Evolutionary conservation across 2,797 vertebrate species (phyloP).

Genomic region (Halcyon chelicuti): DNA sequence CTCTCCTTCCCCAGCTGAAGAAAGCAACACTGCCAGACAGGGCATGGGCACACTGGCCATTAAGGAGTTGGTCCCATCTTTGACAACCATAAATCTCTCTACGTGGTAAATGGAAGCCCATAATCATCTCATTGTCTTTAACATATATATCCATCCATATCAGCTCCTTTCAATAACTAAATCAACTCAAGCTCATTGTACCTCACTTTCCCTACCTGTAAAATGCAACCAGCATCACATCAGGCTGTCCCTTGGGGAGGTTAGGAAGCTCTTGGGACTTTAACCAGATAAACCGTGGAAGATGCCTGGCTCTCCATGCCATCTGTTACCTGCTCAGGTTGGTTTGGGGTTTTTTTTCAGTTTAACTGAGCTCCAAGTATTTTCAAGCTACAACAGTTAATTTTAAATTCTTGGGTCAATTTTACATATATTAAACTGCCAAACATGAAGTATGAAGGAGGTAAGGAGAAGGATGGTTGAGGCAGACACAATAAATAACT

Average conservation of each 20-base stretch:
- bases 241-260: not conserved
- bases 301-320: not conserved
- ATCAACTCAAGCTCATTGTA: not conserved
- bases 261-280: not conserved
- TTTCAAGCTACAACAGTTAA: not conserved
- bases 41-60: not conserved
- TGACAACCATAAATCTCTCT: not conserved
- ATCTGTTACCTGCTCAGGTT: fast-evolving
- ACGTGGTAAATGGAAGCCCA: fast-evolving
- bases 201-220: not conserved
- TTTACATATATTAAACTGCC: not conserved
- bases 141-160: not conserved
- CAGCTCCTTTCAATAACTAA: not conserved
- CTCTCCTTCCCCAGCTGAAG: not conserved
- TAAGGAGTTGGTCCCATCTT: not conserved
- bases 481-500: not conserved
- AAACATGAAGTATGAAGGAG: not conserved
- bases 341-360: not conserved
- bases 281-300: not conserved
- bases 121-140: fast-evolving
- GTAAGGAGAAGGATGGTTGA: not conserved
- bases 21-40: not conserved
- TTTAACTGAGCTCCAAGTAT: not conserved
- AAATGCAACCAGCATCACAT: not conserved
- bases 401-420: not conserved